A percentile compares a stretch with the other conserved stretches of the same genome.
Conservation (phyloP, 2,888 invertebrate genomes). For the Hypolimnas misippus region DNA sequence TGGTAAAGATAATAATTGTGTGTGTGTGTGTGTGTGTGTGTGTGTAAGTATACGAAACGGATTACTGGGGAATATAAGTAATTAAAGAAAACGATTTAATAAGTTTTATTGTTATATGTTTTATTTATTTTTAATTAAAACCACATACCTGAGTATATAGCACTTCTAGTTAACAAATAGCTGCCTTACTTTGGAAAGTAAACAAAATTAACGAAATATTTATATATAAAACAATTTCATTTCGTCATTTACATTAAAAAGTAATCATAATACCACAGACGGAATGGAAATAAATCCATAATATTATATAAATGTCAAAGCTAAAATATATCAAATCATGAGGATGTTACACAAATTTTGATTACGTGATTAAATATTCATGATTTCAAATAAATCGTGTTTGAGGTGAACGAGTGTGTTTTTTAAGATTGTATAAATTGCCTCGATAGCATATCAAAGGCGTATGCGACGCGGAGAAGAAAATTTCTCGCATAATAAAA, state of each 20-base stretch:
- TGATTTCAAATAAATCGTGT: conserved; percentile 24
- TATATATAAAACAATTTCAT: not conserved
- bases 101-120: too few species aligned
- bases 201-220: too few species aligned
- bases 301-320: conserved; percentile 13
- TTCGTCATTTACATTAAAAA: not conserved
- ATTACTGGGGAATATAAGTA: too few species aligned
- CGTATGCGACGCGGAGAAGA: conserved; percentile 18
- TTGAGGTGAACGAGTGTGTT: conserved; percentile 19
- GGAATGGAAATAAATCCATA: not conserved
- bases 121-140: too few species aligned
- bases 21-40: too few species aligned
- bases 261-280: not conserved
- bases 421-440: conserved; percentile 29
- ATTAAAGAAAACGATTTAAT: too few species aligned
- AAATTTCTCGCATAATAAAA: conserved; percentile 28
- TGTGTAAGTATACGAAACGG: too few species aligned
- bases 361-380: conserved; percentile 26
- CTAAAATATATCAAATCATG: conserved; percentile 2
- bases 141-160: too few species aligned
- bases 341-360: conserved; percentile 20
- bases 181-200: too few species aligned
- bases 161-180: too few species aligned
- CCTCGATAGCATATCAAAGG: conserved; percentile 27
- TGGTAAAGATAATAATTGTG: not conserved